Base-by-base conservation (phyloP, 2,797 vertebrate genomes). In the Propithecus deckenii region DNA sequence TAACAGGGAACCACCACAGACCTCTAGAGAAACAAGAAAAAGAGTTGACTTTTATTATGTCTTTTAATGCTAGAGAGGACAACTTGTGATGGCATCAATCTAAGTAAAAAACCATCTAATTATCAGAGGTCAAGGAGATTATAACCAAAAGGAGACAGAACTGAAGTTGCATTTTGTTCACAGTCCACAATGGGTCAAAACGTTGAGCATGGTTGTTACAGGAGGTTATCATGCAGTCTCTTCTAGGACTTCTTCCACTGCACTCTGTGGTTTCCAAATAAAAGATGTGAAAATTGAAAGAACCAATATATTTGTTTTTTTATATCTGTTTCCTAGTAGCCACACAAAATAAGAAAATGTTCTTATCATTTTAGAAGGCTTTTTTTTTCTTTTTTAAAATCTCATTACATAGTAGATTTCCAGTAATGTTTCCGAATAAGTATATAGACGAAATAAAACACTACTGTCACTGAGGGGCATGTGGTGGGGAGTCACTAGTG, bases 331-430 rank as follows among this genome's bases (percentile, higher is more conserved):
- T 81, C 25, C 15, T 63, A 15, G 28, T 57, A 72, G 22, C 22
- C 20, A n/a, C 14, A 85, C 50, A 78, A 96, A 92, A 50, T 74
- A 50, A 96, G 52, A 63, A 89, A 78, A 55, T 72, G 85, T 17
- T 84, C 12, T 5, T 55, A 71, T n/a, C 0, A 48, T 52, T 6
- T 67, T 80, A 32, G 41, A 87, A 76, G 28, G 4, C 28, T 69
- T 86, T 50, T 69, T 86, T 50, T 46, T 46, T 46, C 7, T 55
- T 52, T 52, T 5, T 15, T 17, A 18, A 20, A 63, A 18, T 50
- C 46, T 76, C 4, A 43, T n/a, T 65, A 22, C 32, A 25, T 43
- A 85, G 14, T 43, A 81, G 7, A 20, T 94, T 72, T 96, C 17
- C 7, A 80, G 7, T 59, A 41, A 67, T 86, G 20, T 80, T 55